Percentiles rank a stretch among this genome's conserved stretches.
phyloP scores from a whole-genome alignment of 2,888 invertebrate species.

The Girardia tigrina region DNA sequence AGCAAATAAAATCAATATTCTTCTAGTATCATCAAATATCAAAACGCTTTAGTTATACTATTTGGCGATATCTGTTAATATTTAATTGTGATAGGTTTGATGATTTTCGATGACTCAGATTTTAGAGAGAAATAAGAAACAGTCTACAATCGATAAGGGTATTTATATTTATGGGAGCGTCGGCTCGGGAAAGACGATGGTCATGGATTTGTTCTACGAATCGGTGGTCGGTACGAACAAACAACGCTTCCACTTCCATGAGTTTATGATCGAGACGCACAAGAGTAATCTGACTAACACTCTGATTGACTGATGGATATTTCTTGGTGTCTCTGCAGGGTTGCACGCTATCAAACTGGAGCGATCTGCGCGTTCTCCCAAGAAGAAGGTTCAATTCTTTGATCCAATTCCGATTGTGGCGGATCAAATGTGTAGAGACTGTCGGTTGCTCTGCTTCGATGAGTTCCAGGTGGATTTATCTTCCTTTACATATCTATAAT shows the following conservation, averaged over 20 bases:
- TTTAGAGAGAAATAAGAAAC: too few species aligned
- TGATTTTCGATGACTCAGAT: too few species aligned
- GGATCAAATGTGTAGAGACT: conserved; percentile 65
- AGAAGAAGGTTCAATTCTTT: conserved; percentile 60
- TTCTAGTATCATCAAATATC: too few species aligned
- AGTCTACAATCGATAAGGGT: neutral
- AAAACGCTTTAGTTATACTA: too few species aligned
- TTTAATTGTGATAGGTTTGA: too few species aligned
- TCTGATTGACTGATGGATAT: neutral
- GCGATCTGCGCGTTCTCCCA: conserved; percentile 42
- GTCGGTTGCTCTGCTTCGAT: conserved; percentile 89
- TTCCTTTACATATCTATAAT: too few species aligned
- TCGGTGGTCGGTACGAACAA: conserved; percentile 54
- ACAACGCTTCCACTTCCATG: conserved; percentile 77
- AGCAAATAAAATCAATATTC: too few species aligned
- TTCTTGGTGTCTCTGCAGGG: conserved; percentile 50
- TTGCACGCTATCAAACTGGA: conserved; percentile 69
- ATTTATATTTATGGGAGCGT: neutral
- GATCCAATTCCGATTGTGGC: conserved; percentile 92
- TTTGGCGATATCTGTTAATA: too few species aligned
- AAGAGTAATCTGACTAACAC: conserved; percentile 48
- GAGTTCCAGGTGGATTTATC: conserved; percentile 95
- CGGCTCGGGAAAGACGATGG: conserved; percentile 74
- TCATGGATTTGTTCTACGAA: conserved; percentile 92
- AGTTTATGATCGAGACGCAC: conserved; percentile 92